These are phyloP conservation scores for Oncopodura yosiiana DNA, from an alignment of 1,140 invertebrate genomes.

Conservation along the genomic window DNA sequence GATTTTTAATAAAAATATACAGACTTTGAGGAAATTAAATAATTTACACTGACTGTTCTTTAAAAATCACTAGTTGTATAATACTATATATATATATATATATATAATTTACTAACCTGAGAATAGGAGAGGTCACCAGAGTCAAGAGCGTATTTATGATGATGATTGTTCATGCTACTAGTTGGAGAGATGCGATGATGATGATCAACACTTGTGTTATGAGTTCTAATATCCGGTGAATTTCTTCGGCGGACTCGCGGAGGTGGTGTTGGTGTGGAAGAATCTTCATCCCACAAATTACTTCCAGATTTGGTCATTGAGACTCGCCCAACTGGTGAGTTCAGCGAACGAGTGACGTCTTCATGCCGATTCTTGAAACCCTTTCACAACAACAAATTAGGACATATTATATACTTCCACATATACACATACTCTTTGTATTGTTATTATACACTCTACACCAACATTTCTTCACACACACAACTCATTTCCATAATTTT, in stretches of 20 bases:
- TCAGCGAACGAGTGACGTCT: constrained; percentile 33
- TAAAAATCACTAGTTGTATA: no score
- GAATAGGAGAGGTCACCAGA: constrained; percentile 37
- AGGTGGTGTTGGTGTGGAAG: constrained; percentile 31
- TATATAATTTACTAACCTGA: no score
- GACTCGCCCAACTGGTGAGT: constrained; percentile 31
- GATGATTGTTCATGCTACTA: constrained; percentile 29
- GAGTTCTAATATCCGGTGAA: constrained; percentile 41
- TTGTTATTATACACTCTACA: no score
- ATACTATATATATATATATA: no score
- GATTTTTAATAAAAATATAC: no score
- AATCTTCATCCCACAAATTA: constrained; percentile 31
- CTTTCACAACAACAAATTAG: constrained; percentile 23
- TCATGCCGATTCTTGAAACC: constrained; percentile 30
- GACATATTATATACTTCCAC: constrained; percentile 7
- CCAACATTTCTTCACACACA: no score
- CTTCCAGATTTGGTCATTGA: constrained; percentile 32
- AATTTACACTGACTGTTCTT: no score
- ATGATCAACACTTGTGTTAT: constrained; percentile 38
- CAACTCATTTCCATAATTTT: no score
- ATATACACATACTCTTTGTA: no score
- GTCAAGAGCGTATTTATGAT: constrained; percentile 33
- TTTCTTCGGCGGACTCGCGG: constrained; percentile 29
- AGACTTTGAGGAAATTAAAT: no score
- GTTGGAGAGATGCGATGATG: constrained; percentile 32